Percentiles rank a stretch among this genome's conserved stretches.
phyloP scores from a whole-genome alignment of 1,140 invertebrate species.

The Saxidomus purpurata region DNA sequence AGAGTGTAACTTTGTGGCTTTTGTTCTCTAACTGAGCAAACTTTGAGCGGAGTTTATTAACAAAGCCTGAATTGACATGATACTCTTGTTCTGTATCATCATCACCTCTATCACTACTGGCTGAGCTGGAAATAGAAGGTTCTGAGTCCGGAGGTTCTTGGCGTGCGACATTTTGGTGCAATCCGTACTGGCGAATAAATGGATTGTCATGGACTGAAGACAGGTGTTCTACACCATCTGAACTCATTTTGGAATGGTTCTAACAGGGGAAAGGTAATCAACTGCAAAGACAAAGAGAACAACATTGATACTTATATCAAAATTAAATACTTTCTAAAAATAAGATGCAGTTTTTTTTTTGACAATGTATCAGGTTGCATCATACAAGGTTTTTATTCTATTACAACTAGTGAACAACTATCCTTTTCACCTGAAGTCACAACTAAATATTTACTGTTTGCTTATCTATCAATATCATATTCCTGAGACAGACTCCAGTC shows the following conservation, averaged over 20 bases:
- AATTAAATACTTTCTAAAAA: no score
- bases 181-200: slow-evolving; percentile 47
- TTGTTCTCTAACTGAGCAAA: slow-evolving; percentile 77
- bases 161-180: slow-evolving; percentile 7
- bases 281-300: neutral
- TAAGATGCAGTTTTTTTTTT: no score
- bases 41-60: slow-evolving; percentile 82
- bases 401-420: no score
- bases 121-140: neutral
- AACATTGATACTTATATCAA: neutral
- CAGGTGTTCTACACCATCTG: slow-evolving; percentile 52
- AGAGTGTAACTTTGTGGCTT: slow-evolving; percentile 51
- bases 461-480: no score
- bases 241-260: slow-evolving; percentile 40
- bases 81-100: slow-evolving; percentile 80
- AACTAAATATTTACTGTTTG: no score
- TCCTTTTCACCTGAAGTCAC: no score
- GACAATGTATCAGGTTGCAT: no score
- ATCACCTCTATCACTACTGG: slow-evolving; percentile 61
- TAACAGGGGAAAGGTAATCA: neutral
- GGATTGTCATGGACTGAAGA: slow-evolving; percentile 67
- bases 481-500: no score
- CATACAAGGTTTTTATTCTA: no score
- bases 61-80: slow-evolving; percentile 83
- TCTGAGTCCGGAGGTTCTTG: neutral